Evolutionary conservation across 2,888 invertebrate species (phyloP).

Genomic region (Nowickia ferox): DNA sequence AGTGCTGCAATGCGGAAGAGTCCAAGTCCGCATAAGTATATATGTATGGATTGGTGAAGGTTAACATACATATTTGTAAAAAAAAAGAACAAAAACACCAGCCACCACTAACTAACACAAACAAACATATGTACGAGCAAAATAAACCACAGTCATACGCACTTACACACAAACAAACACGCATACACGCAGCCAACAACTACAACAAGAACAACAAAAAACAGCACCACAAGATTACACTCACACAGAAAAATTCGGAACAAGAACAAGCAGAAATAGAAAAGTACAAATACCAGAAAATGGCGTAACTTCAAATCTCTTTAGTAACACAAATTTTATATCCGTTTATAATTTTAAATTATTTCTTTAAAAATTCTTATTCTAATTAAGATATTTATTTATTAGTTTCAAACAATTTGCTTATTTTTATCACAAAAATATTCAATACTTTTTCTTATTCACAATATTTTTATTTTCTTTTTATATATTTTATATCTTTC

Average conservation of each 20-base stretch:
- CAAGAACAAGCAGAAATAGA: constrained; percentile 31
- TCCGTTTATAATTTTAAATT: constrained; percentile 28
- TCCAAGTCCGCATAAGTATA: constrained; percentile 4
- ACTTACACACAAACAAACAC: no score
- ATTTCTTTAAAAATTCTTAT: background rate
- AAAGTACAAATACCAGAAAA: constrained; percentile 61
- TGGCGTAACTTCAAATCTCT: constrained; percentile 69
- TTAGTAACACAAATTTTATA: constrained; percentile 47
- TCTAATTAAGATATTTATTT: background rate
- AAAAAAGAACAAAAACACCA: background rate
- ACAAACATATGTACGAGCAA: background rate
- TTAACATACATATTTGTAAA: constrained; percentile 31
- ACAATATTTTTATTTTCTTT: background rate
- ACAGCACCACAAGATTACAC: constrained; percentile 44
- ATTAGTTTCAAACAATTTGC: background rate
- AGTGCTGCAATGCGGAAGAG: constrained; percentile 61
- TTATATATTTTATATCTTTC: background rate
- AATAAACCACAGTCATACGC: constrained; percentile 9
- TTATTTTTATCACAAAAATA: background rate
- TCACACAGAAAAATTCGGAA: constrained; percentile 11
- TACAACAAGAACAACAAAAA: constrained; percentile 17
- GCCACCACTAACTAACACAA: constrained; percentile 1
- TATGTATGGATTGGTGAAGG: constrained; percentile 47
- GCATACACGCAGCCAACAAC: constrained; percentile 32
- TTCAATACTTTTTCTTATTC: background rate